phyloP scores from a whole-genome alignment of 2,113 vertebrate genomes.

The Lathamus discolor region DNA sequence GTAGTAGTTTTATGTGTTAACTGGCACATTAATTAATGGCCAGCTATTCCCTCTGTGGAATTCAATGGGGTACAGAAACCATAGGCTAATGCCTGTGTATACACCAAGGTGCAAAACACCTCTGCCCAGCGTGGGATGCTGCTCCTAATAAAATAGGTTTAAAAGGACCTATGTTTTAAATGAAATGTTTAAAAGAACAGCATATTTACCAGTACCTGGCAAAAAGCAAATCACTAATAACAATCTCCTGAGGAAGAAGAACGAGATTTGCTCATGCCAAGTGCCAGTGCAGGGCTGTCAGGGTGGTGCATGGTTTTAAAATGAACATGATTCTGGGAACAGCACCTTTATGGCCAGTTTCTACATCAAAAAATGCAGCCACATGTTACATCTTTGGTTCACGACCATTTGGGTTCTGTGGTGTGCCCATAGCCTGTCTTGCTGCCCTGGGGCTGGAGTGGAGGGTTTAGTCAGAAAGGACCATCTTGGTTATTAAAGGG shows the following conservation, averaged over 20 bases:
- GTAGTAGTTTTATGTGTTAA: not conserved
- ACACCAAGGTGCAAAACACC: not conserved
- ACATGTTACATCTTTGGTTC: not conserved
- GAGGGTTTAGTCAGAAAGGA: not conserved
- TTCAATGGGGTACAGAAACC: not conserved
- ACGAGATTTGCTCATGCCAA: not conserved
- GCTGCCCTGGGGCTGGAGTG: not conserved
- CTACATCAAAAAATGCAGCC: not conserved
- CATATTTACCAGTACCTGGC: not conserved
- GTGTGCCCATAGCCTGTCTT: not conserved
- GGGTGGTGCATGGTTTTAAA: not conserved
- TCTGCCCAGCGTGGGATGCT: not conserved
- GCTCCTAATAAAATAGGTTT: not conserved
- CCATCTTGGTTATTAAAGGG: not conserved
- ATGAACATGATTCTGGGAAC: not conserved
- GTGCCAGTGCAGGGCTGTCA: not conserved
- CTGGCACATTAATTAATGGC: not conserved
- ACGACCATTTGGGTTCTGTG: not conserved
- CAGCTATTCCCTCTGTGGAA: not conserved
- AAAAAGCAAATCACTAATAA: not conserved
- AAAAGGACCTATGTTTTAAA: not conserved
- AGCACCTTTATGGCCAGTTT: not conserved
- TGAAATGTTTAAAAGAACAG: not conserved
- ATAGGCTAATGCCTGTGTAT: not conserved
- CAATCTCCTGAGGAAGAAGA: not conserved